Evolutionary conservation across 2,888 invertebrate genomes (phyloP).

Genomic region (Erebia epiphron): DNA sequence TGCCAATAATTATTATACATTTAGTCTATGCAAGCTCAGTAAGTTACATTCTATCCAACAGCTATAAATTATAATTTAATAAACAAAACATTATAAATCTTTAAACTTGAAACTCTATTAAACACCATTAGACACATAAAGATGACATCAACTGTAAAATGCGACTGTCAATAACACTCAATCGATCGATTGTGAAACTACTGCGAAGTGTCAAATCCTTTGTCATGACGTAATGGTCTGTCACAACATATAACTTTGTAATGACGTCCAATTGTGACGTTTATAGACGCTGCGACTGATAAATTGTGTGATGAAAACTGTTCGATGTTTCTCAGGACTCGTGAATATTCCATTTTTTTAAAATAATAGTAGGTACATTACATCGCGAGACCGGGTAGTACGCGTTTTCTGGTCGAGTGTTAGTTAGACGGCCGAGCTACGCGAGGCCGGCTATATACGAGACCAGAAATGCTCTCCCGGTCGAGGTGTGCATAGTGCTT

Average conservation of each 20-base stretch:
- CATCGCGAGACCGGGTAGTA: too few relatives aligned
- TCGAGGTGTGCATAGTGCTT: too few relatives aligned
- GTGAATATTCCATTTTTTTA: neutral
- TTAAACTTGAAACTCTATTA: slow-evolving; percentile 52
- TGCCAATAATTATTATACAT: too few relatives aligned
- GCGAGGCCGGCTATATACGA: too few relatives aligned
- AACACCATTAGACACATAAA: slow-evolving; percentile 60
- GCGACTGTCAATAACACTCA: slow-evolving; percentile 63
- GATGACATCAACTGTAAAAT: slow-evolving; percentile 72
- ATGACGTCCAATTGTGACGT: slow-evolving; percentile 60
- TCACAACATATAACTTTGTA: slow-evolving; percentile 78
- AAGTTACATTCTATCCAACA: slow-evolving; percentile 1
- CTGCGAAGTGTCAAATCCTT: slow-evolving; percentile 61
- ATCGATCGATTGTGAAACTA: slow-evolving; percentile 57
- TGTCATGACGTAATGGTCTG: slow-evolving; percentile 70
- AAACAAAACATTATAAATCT: slow-evolving; percentile 33
- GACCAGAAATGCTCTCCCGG: too few relatives aligned
- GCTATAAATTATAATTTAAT: slow-evolving; percentile 1
- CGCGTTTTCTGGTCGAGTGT: too few relatives aligned
- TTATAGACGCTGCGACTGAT: slow-evolving; percentile 58
- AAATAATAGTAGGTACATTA: too few relatives aligned
- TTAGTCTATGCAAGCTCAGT: neutral
- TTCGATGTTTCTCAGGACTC: slow-evolving; percentile 56
- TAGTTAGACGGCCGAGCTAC: too few relatives aligned
- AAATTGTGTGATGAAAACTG: slow-evolving; percentile 68